Conservation (phyloP, 2,888 invertebrate genomes). For the Ctenicera cuprea region DNA sequence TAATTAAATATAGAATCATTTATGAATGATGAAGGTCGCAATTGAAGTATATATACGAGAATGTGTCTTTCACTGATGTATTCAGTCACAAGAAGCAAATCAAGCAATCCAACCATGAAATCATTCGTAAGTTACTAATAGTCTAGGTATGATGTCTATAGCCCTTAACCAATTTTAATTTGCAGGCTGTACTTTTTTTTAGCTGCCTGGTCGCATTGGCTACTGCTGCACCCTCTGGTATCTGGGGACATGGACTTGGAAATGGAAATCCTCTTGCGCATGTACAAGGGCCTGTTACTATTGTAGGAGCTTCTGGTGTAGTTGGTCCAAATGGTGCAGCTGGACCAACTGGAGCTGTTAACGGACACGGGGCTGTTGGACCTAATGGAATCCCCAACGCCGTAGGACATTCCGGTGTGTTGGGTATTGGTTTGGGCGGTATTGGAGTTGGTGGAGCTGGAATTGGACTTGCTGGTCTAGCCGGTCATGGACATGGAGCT, state of each 20-base stretch:
- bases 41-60: slow-evolving; percentile 39
- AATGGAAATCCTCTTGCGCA: too few species aligned
- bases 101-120: slow-evolving; percentile 40
- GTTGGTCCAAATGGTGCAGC: slow-evolving; percentile 32
- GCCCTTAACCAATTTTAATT: neutral
- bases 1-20: slow-evolving; percentile 39
- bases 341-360: slow-evolving; percentile 49
- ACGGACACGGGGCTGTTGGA: slow-evolving; percentile 44
- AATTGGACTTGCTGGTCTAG: slow-evolving; percentile 1
- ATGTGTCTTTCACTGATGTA: slow-evolving; percentile 29
- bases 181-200: slow-evolving; percentile 32
- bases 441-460: neutral
- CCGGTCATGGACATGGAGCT: slow-evolving; percentile 33
- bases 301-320: slow-evolving; percentile 47
- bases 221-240: slow-evolving; percentile 34
- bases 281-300: slow-evolving; percentile 17
- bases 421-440: slow-evolving; percentile 11
- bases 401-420: slow-evolving; percentile 14
- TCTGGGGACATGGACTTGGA: slow-evolving; percentile 21
- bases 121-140: slow-evolving; percentile 39
- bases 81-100: slow-evolving; percentile 22
- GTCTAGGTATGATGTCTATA: neutral
- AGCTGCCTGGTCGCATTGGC: slow-evolving; percentile 39
- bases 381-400: slow-evolving; percentile 42
- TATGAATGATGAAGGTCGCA: slow-evolving; percentile 35